Base-by-base conservation (phyloP, 2,888 invertebrate species). In the Pollenia angustigena region DNA sequence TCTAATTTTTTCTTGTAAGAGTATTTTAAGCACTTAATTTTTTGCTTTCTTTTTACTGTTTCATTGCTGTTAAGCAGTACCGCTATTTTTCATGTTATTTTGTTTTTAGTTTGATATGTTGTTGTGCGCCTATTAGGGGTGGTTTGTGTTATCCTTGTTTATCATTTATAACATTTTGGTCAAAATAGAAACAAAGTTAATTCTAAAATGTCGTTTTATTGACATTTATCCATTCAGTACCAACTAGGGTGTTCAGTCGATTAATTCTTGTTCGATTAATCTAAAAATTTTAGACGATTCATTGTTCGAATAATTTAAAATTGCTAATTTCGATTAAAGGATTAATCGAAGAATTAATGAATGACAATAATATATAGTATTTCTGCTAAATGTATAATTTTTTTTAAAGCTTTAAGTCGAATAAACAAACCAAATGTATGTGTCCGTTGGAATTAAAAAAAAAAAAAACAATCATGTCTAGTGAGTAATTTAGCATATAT, bases 161-260 rank as follows among this genome's bases (percentile, higher is more conserved):
- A 44, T 44, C 16, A 4, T 81, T 80, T 76, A 75, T 64, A 48
- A 87, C 64, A 74, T 54, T 64, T 85, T 32, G 79, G 69, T 81
- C 85, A 87, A 85, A 87, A 66, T 56, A 69, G 82, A 78, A 78
- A 72, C 71, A 60, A 84, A 81, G 81, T 87, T 84, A 84, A 75
- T 56, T 40, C 48, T 60, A 69, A 16, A 75, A 62, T 42, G n/a
- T 44, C 18, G 71, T 58, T 40, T 8, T 18, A 66, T 68, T 62
- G 60, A 71, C 80, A 80, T 71, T 80, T 42, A 44, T 32, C 32
- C 32, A 32, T 6, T 32, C 32, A 32, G 16, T 52, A 40, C 48
- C 4, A 71, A 46, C 56, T 23, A 23, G 23, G 23, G 23, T 2
- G 2, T 23, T 23, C 23, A 23, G 23, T 23, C 23, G 23, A 23